Percentiles rank a stretch among this genome's conserved stretches.
These are phyloP conservation scores for Ametastegia equiseti DNA, from an alignment of 2,888 invertebrate species.

Conservation along the genomic window DNA sequence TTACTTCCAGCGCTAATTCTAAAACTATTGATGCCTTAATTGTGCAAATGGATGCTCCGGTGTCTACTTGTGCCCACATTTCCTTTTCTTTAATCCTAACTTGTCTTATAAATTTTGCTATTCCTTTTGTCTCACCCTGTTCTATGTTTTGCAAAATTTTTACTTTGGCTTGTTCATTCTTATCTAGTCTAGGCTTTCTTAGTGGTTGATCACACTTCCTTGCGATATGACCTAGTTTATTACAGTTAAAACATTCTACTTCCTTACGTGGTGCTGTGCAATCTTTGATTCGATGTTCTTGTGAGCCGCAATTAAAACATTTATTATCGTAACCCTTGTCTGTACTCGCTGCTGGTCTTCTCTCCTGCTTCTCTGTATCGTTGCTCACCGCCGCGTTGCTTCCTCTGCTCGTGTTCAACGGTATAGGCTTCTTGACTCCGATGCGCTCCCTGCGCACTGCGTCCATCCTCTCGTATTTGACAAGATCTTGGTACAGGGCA, in stretches of 20 bases:
- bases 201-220: neutral
- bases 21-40: conserved; percentile 49
- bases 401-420: too few species aligned
- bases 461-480: conserved; percentile 23
- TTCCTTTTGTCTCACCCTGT: too few species aligned
- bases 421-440: neutral
- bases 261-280: too few species aligned
- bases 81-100: neutral
- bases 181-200: too few species aligned
- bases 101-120: neutral
- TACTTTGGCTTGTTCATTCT: too few species aligned
- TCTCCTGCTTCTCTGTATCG: neutral
- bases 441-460: conserved; percentile 6
- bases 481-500: conserved; percentile 48
- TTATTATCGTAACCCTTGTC: neutral
- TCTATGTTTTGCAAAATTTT: too few species aligned
- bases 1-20: neutral
- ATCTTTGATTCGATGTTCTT: too few species aligned
- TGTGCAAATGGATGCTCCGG: conserved; percentile 54
- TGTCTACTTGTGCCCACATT: conserved; percentile 46
- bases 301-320: too few species aligned
- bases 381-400: too few species aligned
- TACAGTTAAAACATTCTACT: too few species aligned
- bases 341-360: neutral
- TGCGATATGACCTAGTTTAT: neutral